phyloP scores from a whole-genome alignment of 2,888 invertebrate species.

The Prosopocoilus inquinatus region DNA sequence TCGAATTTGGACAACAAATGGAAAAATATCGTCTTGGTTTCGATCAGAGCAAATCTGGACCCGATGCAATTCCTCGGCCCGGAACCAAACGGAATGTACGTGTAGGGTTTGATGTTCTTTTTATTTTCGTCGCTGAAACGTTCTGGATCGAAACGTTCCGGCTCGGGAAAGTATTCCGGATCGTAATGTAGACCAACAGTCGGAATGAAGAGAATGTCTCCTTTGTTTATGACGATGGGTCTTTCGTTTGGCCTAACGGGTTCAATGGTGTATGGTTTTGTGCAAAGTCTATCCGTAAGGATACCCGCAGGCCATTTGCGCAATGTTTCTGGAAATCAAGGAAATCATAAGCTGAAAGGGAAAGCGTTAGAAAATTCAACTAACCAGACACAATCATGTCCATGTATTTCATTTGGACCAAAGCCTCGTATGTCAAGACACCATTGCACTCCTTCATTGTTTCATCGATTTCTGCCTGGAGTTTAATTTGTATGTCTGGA shows the following conservation, averaged over 20 bases:
- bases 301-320: conserved; percentile 35
- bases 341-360: too few species aligned
- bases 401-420: conserved; percentile 48
- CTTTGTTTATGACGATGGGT: conserved; percentile 20
- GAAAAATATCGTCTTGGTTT: too few species aligned
- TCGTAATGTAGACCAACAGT: conserved; percentile 36
- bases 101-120: conserved; percentile 50
- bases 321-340: conserved; percentile 34
- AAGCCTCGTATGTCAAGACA: conserved; percentile 51
- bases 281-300: conserved; percentile 28
- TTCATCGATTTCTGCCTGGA: conserved; percentile 56
- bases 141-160: conserved; percentile 46
- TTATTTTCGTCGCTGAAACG: too few species aligned
- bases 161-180: conserved; percentile 35
- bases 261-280: conserved; percentile 29
- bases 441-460: conserved; percentile 46
- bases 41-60: conserved; percentile 38
- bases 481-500: conserved; percentile 53
- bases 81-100: conserved; percentile 44
- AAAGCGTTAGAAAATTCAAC: too few species aligned
- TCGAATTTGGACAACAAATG: too few species aligned
- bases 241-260: conserved; percentile 21
- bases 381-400: conserved; percentile 9
- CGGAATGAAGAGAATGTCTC: conserved; percentile 30
- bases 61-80: conserved; percentile 66